phyloP scores from a whole-genome alignment of 2,888 invertebrate genomes.

The Cephonodes hylas region DNA sequence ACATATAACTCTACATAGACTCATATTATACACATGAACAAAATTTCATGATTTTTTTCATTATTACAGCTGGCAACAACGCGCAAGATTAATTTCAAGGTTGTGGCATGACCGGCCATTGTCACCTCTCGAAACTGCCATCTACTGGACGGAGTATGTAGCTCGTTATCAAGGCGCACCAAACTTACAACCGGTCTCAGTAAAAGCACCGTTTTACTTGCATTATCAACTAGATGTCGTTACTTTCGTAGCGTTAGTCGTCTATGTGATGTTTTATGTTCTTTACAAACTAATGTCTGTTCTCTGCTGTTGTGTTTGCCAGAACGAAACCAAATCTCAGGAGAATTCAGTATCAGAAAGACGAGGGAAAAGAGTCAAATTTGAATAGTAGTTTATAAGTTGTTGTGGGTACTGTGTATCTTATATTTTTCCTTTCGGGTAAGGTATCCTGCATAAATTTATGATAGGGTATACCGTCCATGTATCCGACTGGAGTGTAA shows the following conservation, averaged over 20 bases:
- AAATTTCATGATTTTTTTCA: neutral
- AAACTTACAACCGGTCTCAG: conserved; percentile 59
- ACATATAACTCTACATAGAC: too few relatives aligned
- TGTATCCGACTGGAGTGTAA: neutral
- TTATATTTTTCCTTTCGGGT: neutral
- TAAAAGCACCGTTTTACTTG: conserved; percentile 59
- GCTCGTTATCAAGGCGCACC: conserved; percentile 70
- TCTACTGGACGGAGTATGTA: conserved; percentile 82
- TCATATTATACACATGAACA: neutral
- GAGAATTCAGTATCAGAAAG: conserved; percentile 45
- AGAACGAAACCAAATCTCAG: conserved; percentile 36
- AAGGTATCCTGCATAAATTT: neutral
- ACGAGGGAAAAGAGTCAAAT: conserved; percentile 66
- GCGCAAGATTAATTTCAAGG: conserved; percentile 67
- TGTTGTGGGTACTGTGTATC: neutral
- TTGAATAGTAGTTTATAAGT: conserved; percentile 46
- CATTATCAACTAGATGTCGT: conserved; percentile 69
- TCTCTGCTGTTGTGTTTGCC: conserved; percentile 63
- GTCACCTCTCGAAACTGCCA: conserved; percentile 75
- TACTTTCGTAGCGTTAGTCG: conserved; percentile 57
- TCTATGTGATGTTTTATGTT: conserved; percentile 55
- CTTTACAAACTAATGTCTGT: conserved; percentile 57
- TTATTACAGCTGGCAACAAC: conserved; percentile 59
- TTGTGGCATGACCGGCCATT: conserved; percentile 78
- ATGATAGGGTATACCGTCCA: neutral